Evolutionary conservation across 2,797 vertebrate species (phyloP).

Genomic region (Percopsis omiscomaycus): DNA sequence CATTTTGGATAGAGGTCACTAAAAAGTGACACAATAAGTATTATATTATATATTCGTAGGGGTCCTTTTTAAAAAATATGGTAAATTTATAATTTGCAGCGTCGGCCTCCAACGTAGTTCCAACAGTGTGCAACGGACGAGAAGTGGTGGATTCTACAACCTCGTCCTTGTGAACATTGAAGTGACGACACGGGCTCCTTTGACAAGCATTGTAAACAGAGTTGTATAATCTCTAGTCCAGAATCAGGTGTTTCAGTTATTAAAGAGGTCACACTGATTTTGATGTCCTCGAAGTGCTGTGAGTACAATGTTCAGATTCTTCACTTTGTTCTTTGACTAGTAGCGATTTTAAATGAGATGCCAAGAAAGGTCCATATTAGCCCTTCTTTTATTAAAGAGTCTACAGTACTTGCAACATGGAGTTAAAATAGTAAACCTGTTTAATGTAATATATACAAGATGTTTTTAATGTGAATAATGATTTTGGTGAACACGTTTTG

Average conservation of each 20-base stretch:
- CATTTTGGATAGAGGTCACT: too few species aligned
- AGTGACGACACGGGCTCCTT: conserved; percentile 17
- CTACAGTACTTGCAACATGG: conserved; percentile 68
- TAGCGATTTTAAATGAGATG: conserved; percentile 71
- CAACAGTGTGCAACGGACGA: conserved; percentile 94
- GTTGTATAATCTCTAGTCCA: conserved; percentile 72
- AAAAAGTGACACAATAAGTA: too few species aligned
- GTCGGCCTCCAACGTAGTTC: conserved; percentile 88
- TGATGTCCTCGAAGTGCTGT: conserved; percentile 80
- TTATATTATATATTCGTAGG: too few species aligned
- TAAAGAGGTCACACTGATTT: conserved; percentile 68
- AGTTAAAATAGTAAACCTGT: conserved; percentile 77
- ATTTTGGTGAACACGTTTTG: conserved; percentile 82
- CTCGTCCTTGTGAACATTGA: conserved; percentile 85
- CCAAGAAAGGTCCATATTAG: conserved; percentile 68
- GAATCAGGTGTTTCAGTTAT: conserved; percentile 73
- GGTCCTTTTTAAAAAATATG: too few species aligned
- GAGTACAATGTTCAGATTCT: conserved; percentile 74
- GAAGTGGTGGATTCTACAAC: conserved; percentile 98
- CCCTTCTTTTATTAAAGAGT: conserved; percentile 74
- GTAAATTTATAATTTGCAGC: conserved; percentile 65
- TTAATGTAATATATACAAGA: conserved; percentile 78
- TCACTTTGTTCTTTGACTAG: conserved; percentile 73
- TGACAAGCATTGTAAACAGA: conserved; percentile 63
- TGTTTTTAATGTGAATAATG: conserved; percentile 77